These are phyloP conservation scores for Parotocinclus haroldoi DNA, from an alignment of 2,797 vertebrate genomes.

Conservation along the genomic window DNA sequence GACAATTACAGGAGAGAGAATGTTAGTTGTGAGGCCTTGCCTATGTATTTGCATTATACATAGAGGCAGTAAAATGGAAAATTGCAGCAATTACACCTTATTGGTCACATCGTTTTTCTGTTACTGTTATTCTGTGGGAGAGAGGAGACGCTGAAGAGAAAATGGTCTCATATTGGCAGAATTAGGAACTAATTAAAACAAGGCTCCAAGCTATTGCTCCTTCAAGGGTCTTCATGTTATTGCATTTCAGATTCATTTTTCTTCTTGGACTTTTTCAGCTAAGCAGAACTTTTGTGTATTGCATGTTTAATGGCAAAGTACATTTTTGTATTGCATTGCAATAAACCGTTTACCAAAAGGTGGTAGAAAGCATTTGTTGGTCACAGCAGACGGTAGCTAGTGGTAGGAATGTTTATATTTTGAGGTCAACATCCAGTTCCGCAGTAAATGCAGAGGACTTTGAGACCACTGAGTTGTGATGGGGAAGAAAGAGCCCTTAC, in stretches of 20 bases:
- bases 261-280: too few species aligned
- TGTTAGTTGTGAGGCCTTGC: background rate
- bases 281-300: too few species aligned
- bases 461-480: slow-evolving; percentile 10
- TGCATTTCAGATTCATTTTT: too few species aligned
- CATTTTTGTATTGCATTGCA: background rate
- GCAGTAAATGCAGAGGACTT: slow-evolving; percentile 5
- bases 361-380: background rate
- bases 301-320: background rate
- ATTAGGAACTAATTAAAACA: too few species aligned
- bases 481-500: slow-evolving; percentile 1
- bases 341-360: background rate
- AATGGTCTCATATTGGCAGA: too few species aligned
- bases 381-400: background rate
- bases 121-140: slow-evolving; percentile 13
- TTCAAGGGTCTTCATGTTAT: too few species aligned
- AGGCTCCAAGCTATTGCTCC: too few species aligned
- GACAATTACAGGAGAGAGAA: slow-evolving; percentile 31
- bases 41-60: background rate
- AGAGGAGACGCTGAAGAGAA: background rate
- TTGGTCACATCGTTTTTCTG: slow-evolving; percentile 1
- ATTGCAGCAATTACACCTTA: slow-evolving; percentile 14
- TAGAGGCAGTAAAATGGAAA: slow-evolving; percentile 2
- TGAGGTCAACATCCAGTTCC: background rate
- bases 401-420: background rate